These are phyloP conservation scores for Zhuqinia jingwanae DNA, from an alignment of 2,888 invertebrate species.

Conservation along the genomic window DNA sequence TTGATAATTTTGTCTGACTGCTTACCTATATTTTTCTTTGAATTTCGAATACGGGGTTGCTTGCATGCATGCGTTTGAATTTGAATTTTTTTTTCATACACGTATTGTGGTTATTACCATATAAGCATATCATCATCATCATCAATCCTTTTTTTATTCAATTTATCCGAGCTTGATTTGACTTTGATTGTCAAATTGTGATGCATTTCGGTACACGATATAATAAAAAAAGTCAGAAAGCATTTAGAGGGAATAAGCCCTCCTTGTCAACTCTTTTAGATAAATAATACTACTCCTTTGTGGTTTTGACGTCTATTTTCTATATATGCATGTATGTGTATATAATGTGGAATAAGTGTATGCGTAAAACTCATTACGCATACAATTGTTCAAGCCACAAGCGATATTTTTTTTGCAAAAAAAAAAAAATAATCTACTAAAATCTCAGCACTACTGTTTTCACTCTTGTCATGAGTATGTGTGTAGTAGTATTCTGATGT, in stretches of 20 bases:
- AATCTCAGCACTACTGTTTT: neutral
- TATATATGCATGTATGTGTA: neutral
- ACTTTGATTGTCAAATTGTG: conserved; percentile 53
- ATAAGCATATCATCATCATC: neutral
- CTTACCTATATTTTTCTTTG: neutral
- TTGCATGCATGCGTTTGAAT: too few relatives aligned
- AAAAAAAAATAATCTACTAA: too few relatives aligned
- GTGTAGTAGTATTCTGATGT: too few relatives aligned
- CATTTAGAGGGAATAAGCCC: neutral
- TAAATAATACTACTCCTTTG: too few relatives aligned
- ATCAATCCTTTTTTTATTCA: neutral
- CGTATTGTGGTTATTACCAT: neutral
- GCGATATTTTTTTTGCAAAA: neutral
- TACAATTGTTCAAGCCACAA: neutral
- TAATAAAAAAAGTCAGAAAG: too few relatives aligned
- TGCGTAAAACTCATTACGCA: conserved; percentile 18
- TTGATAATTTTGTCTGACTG: neutral
- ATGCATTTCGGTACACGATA: too few relatives aligned
- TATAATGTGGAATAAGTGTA: too few relatives aligned
- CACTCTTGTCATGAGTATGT: neutral
- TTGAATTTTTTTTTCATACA: neutral
- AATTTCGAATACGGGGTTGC: too few relatives aligned
- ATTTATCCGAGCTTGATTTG: conserved; percentile 49
- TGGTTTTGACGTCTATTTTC: neutral
- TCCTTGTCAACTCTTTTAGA: too few relatives aligned